Evolutionary conservation across 2,888 invertebrate species (phyloP), one percentile per base, ranked within the genome.

Genomic region (Xanthia icteritia): DNA sequence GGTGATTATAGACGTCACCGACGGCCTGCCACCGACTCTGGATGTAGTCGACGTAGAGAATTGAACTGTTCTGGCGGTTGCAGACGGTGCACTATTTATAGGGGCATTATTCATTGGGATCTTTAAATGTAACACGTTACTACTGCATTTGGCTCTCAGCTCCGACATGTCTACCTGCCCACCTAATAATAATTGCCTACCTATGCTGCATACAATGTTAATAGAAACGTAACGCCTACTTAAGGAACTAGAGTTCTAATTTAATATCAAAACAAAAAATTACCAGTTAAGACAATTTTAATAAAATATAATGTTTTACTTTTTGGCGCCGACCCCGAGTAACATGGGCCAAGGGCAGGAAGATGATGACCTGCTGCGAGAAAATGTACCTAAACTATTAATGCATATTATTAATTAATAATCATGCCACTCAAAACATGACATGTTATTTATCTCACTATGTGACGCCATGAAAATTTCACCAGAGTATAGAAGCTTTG

Each of bases 91-190:
- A 79, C 86, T 85, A 87, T 87, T 85, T 88, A 87, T 86, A 84
- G 73, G 74, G 82, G 82, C 87, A 85, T 85, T 84, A 88, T 79
- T n/a, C 84, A 81, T 79, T 80, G 75, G 81, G 79, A 82, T 85
- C 76, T 88, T 79, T 81, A 79, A 81, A 88, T 88, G 86, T 71
- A 88, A 67, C 65, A 71, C 71, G 73, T 79, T 88, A 86, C 78
- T 81, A 78, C 77, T 85, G 83, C 84, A 72, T 75, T 84, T 85
- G 84, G 84, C 85, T 85, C 85, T 56, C 48, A 74, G 36, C 69
- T 66, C 66, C 51, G 63, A 77, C 56, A 63, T 61, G 56, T 72
- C 66, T 84, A 75, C 75, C 80, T 68, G 36, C 64, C 71, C 58
- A 70, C 48, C 42, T 67, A 63, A 60, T 67, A 60, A 76, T 73